Conservation (phyloP, 2,888 invertebrate genomes). For the Pyrrhosoma nymphula region DNA sequence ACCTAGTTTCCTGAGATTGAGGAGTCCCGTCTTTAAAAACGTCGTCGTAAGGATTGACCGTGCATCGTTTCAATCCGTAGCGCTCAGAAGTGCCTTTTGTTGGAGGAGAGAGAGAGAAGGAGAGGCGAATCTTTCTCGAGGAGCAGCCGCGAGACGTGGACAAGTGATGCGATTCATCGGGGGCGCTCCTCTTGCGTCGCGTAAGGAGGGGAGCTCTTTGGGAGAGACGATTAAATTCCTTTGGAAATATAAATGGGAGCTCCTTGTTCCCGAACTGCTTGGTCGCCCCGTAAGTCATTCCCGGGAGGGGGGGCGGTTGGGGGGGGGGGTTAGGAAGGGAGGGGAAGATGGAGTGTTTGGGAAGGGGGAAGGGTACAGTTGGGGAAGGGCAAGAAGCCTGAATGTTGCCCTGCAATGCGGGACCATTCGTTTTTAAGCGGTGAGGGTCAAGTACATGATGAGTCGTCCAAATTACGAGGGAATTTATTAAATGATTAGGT, state of each 20-base stretch:
- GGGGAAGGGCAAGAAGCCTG: neutral
- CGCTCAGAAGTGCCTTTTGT: neutral
- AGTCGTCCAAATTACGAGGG: neutral
- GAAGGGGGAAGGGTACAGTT: neutral
- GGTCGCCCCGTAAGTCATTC: neutral
- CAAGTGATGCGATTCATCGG: conserved; percentile 18
- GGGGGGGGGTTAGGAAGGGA: neutral
- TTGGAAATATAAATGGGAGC: conserved; percentile 4
- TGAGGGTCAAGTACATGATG: conserved; percentile 32
- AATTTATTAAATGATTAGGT: conserved; percentile 27
- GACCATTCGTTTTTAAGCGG: neutral
- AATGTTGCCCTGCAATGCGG: conserved; percentile 1
- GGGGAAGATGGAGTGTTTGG: neutral
- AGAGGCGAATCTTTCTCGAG: neutral
- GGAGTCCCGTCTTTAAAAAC: neutral
- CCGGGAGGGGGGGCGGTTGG: neutral
- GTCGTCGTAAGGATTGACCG: neutral
- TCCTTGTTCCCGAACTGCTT: neutral
- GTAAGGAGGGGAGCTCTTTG: neutral
- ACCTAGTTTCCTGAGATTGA: neutral
- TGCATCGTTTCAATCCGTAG: neutral
- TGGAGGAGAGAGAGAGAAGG: neutral
- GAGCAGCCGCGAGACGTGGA: neutral
- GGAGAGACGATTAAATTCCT: conserved; percentile 27
- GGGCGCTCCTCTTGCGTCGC: neutral